These are phyloP conservation scores for Acanthopagrus latus DNA, from an alignment of 2,797 vertebrate species.

Conservation along the genomic window DNA sequence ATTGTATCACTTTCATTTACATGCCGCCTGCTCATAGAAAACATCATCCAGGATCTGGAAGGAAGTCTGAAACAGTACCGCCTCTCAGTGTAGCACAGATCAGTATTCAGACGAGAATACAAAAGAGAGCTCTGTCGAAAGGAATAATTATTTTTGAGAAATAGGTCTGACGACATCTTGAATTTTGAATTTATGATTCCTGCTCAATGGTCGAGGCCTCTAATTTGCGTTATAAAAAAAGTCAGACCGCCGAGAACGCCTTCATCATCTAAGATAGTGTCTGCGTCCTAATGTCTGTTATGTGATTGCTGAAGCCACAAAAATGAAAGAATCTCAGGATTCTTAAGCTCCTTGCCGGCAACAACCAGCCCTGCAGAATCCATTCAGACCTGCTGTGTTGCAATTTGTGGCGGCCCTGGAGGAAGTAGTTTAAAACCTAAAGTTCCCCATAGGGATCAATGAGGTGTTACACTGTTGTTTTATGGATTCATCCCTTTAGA, in stretches of 20 bases:
- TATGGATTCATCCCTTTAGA: not conserved
- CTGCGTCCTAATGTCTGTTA: constrained; percentile 6
- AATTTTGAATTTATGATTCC: constrained; percentile 28
- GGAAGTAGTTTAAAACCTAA: constrained; percentile 34
- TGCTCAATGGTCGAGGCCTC: constrained; percentile 27
- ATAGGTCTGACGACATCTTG: constrained; percentile 46
- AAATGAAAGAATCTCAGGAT: not conserved
- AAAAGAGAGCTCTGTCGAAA: constrained; percentile 43
- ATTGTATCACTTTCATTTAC: not conserved
- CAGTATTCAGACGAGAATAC: constrained; percentile 13
- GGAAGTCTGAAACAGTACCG: not conserved
- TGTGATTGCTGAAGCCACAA: constrained; percentile 5
- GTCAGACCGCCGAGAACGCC: constrained; percentile 5
- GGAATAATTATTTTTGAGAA: constrained; percentile 53
- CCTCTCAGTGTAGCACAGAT: constrained; percentile 1
- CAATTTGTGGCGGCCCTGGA: constrained; percentile 1
- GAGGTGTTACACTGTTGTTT: constrained; percentile 4
- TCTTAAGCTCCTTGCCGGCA: constrained; percentile 16
- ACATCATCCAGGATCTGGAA: not conserved
- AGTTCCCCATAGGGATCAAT: constrained; percentile 22
- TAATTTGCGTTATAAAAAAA: constrained; percentile 21
- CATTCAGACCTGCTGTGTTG: constrained; percentile 8
- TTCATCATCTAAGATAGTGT: not conserved
- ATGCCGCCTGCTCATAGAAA: constrained; percentile 2
- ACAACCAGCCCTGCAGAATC: constrained; percentile 16